These are phyloP conservation scores for Apostichopus leukothele DNA, from an alignment of 53 echinoderm and acorn worm genomes.

Conservation along the genomic window DNA sequence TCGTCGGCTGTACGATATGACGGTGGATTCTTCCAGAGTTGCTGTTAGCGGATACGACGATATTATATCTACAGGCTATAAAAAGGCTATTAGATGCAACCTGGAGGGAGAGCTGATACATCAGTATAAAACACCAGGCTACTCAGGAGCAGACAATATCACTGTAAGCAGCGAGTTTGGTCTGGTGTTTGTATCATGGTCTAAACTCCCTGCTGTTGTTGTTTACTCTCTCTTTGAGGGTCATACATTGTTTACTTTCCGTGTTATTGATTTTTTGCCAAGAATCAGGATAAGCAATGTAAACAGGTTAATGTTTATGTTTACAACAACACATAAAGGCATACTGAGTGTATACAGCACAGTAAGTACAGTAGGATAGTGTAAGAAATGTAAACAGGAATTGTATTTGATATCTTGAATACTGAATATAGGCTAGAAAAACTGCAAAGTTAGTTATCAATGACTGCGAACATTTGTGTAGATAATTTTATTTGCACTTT, in stretches of 20 bases:
- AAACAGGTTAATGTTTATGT: not conserved
- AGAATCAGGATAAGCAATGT: constrained; percentile 8
- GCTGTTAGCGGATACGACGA: not conserved
- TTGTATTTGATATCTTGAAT: no score
- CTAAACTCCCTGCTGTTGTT: not conserved
- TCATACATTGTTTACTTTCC: not conserved
- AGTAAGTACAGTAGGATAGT: not conserved
- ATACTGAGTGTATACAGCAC: not conserved
- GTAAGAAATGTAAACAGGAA: no score
- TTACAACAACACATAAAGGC: not conserved
- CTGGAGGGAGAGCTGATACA: no score
- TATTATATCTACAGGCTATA: not conserved
- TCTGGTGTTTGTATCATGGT: not conserved
- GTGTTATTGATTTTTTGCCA: not conserved
- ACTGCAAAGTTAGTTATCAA: no score
- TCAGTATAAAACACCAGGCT: no score
- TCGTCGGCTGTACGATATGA: not conserved
- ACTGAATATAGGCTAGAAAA: no score
- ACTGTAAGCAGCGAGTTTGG: no score
- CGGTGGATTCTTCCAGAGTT: not conserved
- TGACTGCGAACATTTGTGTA: no score
- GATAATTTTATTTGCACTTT: no score
- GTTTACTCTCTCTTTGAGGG: constrained; percentile 4
- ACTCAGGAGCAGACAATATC: no score
- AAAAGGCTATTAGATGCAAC: no score